phyloP scores from a whole-genome alignment of 2,888 invertebrate species.

The Belgica antarctica region DNA sequence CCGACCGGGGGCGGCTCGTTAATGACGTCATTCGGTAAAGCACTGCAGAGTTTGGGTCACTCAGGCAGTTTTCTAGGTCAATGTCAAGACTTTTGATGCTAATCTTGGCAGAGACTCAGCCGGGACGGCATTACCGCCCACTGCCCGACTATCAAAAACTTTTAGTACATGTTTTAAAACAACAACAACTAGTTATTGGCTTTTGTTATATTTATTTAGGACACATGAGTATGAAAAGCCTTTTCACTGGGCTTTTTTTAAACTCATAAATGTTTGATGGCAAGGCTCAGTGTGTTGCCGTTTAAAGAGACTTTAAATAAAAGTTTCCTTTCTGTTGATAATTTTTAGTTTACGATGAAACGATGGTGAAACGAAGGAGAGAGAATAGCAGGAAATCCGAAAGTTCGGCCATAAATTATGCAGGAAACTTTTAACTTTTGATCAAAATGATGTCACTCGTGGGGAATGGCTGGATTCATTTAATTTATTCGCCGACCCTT shows the following conservation, averaged over 20 bases:
- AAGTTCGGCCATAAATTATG: background rate
- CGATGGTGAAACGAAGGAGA: background rate
- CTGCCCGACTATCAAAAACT: background rate
- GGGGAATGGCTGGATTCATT: background rate
- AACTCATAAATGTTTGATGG: slow-evolving; percentile 20
- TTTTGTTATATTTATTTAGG: slow-evolving; percentile 20
- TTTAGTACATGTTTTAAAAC: slow-evolving; percentile 23
- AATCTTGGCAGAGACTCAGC: too few species aligned
- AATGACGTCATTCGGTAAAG: too few species aligned
- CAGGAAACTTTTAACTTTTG: background rate
- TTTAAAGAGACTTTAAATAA: slow-evolving; percentile 6
- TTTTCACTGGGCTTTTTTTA: background rate
- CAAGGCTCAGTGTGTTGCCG: background rate
- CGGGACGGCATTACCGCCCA: too few species aligned
- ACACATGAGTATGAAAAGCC: background rate
- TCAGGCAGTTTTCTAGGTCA: too few species aligned
- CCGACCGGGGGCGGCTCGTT: background rate
- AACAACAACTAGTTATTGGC: background rate
- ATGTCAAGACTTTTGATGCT: too few species aligned
- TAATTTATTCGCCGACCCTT: background rate
- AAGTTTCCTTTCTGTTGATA: background rate
- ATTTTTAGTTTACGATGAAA: too few species aligned
- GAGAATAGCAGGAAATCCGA: background rate
- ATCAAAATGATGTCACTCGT: background rate
- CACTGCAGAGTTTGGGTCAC: too few species aligned